Conservation (phyloP, 1,140 invertebrate species). For the Berghia stephanieae region DNA sequence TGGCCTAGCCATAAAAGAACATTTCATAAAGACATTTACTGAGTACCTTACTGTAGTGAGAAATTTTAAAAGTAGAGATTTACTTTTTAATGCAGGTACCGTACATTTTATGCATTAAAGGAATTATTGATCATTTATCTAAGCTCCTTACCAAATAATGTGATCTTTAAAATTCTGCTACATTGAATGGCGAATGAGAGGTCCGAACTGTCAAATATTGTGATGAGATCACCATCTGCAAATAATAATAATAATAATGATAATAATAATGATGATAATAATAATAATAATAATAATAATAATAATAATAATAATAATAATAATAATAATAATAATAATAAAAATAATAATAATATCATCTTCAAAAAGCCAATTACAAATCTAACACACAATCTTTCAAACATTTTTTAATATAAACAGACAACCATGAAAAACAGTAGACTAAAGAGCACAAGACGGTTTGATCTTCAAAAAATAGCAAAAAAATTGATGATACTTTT, state of each 20-base stretch:
- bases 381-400: not conserved
- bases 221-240: conserved; percentile 79
- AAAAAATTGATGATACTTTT: too few relatives aligned
- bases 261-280: conserved; percentile 14
- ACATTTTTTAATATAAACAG: not conserved
- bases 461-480: too few relatives aligned
- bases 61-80: too few relatives aligned
- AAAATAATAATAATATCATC: not conserved
- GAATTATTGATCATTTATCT: conserved; percentile 48
- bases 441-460: too few relatives aligned
- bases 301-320: conserved; percentile 14
- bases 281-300: not conserved
- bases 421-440: not conserved
- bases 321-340: not conserved
- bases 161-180: conserved; percentile 76
- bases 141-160: conserved; percentile 72
- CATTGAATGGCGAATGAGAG: conserved; percentile 79
- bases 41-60: too few relatives aligned
- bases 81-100: too few relatives aligned
- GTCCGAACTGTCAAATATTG: conserved; percentile 80
- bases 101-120: too few relatives aligned
- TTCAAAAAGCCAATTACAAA: too few relatives aligned
- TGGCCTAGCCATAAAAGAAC: too few relatives aligned
- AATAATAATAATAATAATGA: conserved; percentile 36
- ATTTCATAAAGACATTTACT: too few relatives aligned